Evolutionary conservation across 2,888 invertebrate genomes (phyloP).

Genomic region (Erpobdella octoculata): DNA sequence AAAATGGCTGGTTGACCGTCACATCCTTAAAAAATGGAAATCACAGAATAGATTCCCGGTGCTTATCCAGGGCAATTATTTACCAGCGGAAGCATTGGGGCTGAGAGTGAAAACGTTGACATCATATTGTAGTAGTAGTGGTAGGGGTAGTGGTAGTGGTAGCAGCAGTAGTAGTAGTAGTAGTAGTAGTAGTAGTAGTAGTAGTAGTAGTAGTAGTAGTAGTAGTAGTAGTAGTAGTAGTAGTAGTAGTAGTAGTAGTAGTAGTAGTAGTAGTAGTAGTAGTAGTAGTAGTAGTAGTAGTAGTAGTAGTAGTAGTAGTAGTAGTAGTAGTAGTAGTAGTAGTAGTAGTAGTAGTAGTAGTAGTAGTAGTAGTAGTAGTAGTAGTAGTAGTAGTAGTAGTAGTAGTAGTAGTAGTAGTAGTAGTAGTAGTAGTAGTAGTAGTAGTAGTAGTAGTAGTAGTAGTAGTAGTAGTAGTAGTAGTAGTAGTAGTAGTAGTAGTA

Average conservation of each 20-base stretch:
- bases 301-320: conserved; percentile 17
- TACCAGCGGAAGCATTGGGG: too few relatives aligned
- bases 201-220: conserved; percentile 15
- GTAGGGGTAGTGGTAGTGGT: too few relatives aligned
- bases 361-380: conserved; percentile 15
- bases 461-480: conserved; percentile 17
- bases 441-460: conserved; percentile 15
- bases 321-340: conserved; percentile 17
- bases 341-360: conserved; percentile 15
- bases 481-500: conserved; percentile 15
- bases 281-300: conserved; percentile 15
- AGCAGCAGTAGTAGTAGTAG: too few relatives aligned
- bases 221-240: conserved; percentile 15
- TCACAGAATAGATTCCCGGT: too few relatives aligned
- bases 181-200: conserved; percentile 17
- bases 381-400: conserved; percentile 15
- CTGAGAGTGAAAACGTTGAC: too few relatives aligned
- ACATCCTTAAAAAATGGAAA: too few relatives aligned
- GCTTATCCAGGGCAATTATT: too few relatives aligned
- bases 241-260: conserved; percentile 7
- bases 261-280: conserved; percentile 15
- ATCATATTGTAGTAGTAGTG: too few relatives aligned
- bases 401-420: conserved; percentile 12
- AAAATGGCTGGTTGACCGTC: too few relatives aligned
- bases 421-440: conserved; percentile 13